These are phyloP conservation scores for Varroa destructor DNA, from an alignment of 1,140 invertebrate species.

Conservation along the genomic window DNA sequence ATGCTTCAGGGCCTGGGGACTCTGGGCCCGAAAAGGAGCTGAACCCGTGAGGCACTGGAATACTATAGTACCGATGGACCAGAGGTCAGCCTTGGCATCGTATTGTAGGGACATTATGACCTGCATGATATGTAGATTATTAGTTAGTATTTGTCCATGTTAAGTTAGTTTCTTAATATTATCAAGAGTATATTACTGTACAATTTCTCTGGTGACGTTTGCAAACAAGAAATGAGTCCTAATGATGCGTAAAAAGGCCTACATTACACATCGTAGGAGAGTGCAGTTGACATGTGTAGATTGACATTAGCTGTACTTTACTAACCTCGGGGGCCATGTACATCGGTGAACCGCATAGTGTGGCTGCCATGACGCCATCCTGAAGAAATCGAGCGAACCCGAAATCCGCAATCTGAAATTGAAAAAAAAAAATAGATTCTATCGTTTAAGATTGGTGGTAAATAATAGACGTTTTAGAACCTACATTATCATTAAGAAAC, in stretches of 20 bases:
- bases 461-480: background rate
- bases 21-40: slow-evolving; percentile 91
- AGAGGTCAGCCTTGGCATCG: slow-evolving; percentile 95
- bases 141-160: background rate
- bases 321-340: slow-evolving; percentile 60
- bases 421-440: slow-evolving; percentile 29
- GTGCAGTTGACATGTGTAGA: background rate
- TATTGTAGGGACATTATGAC: slow-evolving; percentile 99
- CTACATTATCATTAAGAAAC: background rate
- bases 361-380: slow-evolving; percentile 98
- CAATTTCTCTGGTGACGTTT: too few relatives aligned
- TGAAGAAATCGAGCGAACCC: slow-evolving; percentile 95
- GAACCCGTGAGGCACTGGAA: slow-evolving; percentile 97
- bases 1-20: slow-evolving; percentile 90
- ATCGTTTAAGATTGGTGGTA: background rate
- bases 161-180: background rate
- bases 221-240: too few relatives aligned
- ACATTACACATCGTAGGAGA: too few relatives aligned
- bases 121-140: slow-evolving; percentile 67
- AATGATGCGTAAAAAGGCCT: too few relatives aligned
- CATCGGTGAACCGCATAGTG: slow-evolving; percentile 97
- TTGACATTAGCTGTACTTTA: slow-evolving; percentile 1
- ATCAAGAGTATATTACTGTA: too few relatives aligned
- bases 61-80: slow-evolving; percentile 96
- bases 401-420: slow-evolving; percentile 63